phyloP scores from a whole-genome alignment of 2,888 invertebrate species.

The Glaucopsyche alexis region DNA sequence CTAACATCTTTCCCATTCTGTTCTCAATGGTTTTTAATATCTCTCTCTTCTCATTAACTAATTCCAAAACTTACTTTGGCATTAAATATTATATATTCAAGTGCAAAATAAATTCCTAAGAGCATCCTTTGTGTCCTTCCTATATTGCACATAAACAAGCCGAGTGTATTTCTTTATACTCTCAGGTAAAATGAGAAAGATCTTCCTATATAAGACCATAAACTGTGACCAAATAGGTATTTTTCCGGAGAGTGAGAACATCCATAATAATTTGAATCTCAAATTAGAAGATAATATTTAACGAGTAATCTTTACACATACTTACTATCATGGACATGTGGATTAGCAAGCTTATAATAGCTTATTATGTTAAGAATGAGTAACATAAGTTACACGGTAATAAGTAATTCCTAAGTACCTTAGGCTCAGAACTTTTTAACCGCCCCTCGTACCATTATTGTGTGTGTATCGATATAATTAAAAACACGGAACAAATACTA shows the following conservation, averaged over 20 bases:
- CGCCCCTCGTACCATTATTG: too few relatives aligned
- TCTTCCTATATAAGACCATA: neutral
- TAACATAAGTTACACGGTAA: too few relatives aligned
- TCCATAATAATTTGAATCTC: neutral
- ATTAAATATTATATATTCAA: slow-evolving; percentile 11
- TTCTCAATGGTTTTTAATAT: too few relatives aligned
- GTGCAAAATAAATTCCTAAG: slow-evolving; percentile 9
- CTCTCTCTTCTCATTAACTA: too few relatives aligned
- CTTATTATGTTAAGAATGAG: too few relatives aligned
- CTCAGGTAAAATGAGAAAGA: neutral
- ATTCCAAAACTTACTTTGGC: too few relatives aligned
- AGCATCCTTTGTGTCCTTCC: slow-evolving; percentile 3
- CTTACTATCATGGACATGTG: neutral
- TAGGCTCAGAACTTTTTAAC: too few relatives aligned
- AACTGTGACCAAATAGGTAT: slow-evolving; percentile 1
- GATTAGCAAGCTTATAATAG: neutral
- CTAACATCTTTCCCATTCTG: too few relatives aligned
- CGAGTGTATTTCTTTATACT: slow-evolving; percentile 1
- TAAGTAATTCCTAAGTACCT: too few relatives aligned
- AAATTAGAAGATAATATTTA: neutral
- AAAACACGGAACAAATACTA: too few relatives aligned
- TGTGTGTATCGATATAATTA: too few relatives aligned
- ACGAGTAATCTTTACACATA: neutral
- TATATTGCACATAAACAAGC: slow-evolving; percentile 15
- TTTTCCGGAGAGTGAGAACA: neutral